phyloP scores from a whole-genome alignment of 2,888 invertebrate genomes.

The Scaptomyza caliginosa region DNA sequence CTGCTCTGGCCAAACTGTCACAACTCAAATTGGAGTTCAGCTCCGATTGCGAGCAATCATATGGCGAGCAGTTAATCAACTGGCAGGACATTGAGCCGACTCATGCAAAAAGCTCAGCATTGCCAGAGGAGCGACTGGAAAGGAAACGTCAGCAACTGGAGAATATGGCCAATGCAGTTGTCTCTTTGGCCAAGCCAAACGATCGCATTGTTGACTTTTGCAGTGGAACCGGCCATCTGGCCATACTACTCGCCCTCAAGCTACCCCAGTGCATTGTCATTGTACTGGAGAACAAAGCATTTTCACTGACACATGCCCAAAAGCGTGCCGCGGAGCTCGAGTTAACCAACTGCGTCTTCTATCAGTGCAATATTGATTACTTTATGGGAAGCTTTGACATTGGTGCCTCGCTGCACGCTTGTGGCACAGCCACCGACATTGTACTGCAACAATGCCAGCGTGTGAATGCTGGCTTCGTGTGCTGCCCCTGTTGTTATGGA shows the following conservation, averaged over 20 bases:
- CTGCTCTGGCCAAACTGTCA: constrained; percentile 81
- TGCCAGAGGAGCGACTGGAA: constrained; percentile 89
- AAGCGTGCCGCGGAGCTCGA: constrained; percentile 88
- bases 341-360: constrained; percentile 90
- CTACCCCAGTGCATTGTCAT: constrained; percentile 91
- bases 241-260: constrained; percentile 92
- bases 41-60: constrained; percentile 66
- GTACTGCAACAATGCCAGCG: constrained; percentile 93
- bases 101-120: constrained; percentile 90
- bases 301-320: constrained; percentile 90
- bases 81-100: constrained; percentile 89
- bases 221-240: constrained; percentile 96
- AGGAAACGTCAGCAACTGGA: constrained; percentile 95
- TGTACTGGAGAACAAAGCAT: constrained; percentile 96
- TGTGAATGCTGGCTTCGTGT: constrained; percentile 91
- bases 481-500: constrained; percentile 98
- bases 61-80: constrained; percentile 84
- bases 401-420: constrained; percentile 95
- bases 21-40: constrained; percentile 78
- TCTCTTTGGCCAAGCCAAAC: constrained; percentile 88
- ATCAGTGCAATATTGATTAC: constrained; percentile 96
- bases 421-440: constrained; percentile 97
- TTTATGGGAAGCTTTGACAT: constrained; percentile 92
- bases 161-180: constrained; percentile 91
- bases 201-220: constrained; percentile 96